A percentile compares a stretch with the other conserved stretches of the same genome.
phyloP scores from a whole-genome alignment of 2,888 invertebrate genomes.

The Auanema freiburgensis region DNA sequence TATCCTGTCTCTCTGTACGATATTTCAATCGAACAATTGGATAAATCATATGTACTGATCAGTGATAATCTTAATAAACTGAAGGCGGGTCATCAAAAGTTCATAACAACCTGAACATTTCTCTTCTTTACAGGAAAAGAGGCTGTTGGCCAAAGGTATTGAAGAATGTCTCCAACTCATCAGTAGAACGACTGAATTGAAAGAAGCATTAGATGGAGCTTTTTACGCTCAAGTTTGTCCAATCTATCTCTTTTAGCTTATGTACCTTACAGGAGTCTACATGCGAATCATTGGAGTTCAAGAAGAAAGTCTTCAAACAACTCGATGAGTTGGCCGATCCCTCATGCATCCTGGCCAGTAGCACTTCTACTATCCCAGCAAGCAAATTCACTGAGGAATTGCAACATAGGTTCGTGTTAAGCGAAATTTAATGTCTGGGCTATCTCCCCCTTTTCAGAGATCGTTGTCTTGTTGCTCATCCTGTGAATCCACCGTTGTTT shows the following conservation, averaged over 20 bases:
- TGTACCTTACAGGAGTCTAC: conserved; percentile 79
- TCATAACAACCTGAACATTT: neutral
- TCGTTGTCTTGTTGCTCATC: conserved; percentile 64
- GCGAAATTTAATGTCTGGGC: no score
- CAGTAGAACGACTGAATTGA: conserved; percentile 26
- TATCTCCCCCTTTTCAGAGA: conserved; percentile 23
- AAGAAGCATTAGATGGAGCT: conserved; percentile 32
- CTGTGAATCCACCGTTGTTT: conserved; percentile 89
- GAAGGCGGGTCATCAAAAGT: conserved; percentile 15
- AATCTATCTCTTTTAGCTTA: neutral
- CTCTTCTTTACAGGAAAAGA: conserved; percentile 67
- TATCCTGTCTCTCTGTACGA: conserved; percentile 87
- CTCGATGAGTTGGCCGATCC: conserved; percentile 70
- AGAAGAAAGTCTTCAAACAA: conserved; percentile 77
- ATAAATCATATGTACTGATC: conserved; percentile 22
- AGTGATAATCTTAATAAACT: conserved; percentile 31
- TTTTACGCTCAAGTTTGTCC: conserved; percentile 38
- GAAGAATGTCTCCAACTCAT: conserved; percentile 45
- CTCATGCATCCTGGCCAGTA: conserved; percentile 78
- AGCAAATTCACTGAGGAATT: conserved; percentile 82
- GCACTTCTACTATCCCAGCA: conserved; percentile 88
- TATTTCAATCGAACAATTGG: conserved; percentile 40
- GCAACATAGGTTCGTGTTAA: conserved; percentile 70
- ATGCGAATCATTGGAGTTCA: conserved; percentile 83
- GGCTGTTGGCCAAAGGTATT: conserved; percentile 28